A percentile compares a stretch with the other conserved stretches of the same genome.
phyloP scores from a whole-genome alignment of 2,888 invertebrate species.

The Hirtodrosophila confusa region DNA sequence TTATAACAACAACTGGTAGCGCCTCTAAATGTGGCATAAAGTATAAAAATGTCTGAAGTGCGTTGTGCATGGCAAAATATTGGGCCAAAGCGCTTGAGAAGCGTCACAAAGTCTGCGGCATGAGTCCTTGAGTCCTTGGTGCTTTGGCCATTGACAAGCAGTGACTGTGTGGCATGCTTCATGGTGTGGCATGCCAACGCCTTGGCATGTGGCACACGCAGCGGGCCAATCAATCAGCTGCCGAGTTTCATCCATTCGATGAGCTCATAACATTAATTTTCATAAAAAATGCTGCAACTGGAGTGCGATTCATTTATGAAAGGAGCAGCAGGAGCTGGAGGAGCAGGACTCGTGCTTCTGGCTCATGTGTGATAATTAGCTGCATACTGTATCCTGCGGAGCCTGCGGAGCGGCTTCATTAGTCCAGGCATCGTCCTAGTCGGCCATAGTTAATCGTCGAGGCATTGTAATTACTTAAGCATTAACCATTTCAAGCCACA shows the following conservation, averaged over 20 bases:
- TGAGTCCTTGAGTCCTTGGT: conserved; percentile 43
- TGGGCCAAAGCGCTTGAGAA: conserved; percentile 60
- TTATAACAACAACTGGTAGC: conserved; percentile 20
- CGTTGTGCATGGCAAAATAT: conserved; percentile 75
- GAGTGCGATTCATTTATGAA: background rate
- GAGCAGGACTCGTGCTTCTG: background rate
- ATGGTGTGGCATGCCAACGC: conserved; percentile 17
- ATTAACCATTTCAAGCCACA: conserved; percentile 70
- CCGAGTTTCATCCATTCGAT: conserved; percentile 52
- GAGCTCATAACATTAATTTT: conserved; percentile 75
- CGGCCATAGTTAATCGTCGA: conserved; percentile 75
- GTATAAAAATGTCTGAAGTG: conserved; percentile 62
- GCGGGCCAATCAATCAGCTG: conserved; percentile 69
- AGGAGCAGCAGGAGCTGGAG: no score
- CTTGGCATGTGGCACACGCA: conserved; percentile 69
- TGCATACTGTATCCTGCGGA: conserved; percentile 60
- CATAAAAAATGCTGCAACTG: conserved; percentile 58
- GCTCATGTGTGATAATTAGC: conserved; percentile 70
- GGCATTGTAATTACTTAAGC: conserved; percentile 80
- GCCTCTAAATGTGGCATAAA: conserved; percentile 56
- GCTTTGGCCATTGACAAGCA: conserved; percentile 4
- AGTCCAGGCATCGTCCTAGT: conserved; percentile 18
- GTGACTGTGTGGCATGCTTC: conserved; percentile 11
- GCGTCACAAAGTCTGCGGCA: conserved; percentile 74
- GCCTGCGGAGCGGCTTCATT: conserved; percentile 64